Conservation (phyloP, 2,888 invertebrate genomes). For the Sinopyrophorus schimmeli region DNA sequence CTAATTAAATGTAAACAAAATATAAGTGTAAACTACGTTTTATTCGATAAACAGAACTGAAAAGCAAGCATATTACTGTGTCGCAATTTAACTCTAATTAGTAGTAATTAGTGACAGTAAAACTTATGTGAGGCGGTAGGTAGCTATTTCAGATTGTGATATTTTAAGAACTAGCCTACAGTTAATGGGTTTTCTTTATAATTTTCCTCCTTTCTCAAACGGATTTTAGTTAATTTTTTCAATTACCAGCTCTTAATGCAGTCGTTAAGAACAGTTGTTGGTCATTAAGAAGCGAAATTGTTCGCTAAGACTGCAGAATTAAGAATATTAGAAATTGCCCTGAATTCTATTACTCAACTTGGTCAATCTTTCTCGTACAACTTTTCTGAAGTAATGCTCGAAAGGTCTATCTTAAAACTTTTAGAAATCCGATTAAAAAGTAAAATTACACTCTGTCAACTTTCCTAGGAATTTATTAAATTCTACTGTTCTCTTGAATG, state of each 20-base stretch:
- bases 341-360: slow-evolving; percentile 19
- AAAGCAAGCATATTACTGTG: slow-evolving; percentile 22
- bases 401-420: slow-evolving; percentile 14
- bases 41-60: slow-evolving; percentile 19
- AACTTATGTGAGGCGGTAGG: slow-evolving; percentile 28
- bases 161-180: slow-evolving; percentile 38
- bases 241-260: slow-evolving; percentile 45
- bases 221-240: slow-evolving; percentile 45
- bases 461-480: too few species aligned
- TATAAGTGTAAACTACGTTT: slow-evolving; percentile 7
- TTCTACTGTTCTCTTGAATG: too few species aligned
- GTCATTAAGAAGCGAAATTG: slow-evolving; percentile 44
- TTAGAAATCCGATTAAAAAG: slow-evolving; percentile 7
- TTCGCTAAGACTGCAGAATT: slow-evolving; percentile 37
- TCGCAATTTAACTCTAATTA: slow-evolving; percentile 27
- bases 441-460: slow-evolving; percentile 2
- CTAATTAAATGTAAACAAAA: slow-evolving; percentile 19
- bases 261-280: slow-evolving; percentile 48
- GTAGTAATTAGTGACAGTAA: slow-evolving; percentile 36
- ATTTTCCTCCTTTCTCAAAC: slow-evolving; percentile 38
- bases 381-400: slow-evolving; percentile 10
- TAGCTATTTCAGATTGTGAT: slow-evolving; percentile 33
- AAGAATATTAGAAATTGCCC: slow-evolving; percentile 41
- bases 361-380: slow-evolving; percentile 19
- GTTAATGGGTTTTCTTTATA: slow-evolving; percentile 37